Percentiles rank a stretch among this genome's conserved stretches.
phyloP scores from a whole-genome alignment of 23 tunicate genomes.

The Halocynthia roretzi region DNA sequence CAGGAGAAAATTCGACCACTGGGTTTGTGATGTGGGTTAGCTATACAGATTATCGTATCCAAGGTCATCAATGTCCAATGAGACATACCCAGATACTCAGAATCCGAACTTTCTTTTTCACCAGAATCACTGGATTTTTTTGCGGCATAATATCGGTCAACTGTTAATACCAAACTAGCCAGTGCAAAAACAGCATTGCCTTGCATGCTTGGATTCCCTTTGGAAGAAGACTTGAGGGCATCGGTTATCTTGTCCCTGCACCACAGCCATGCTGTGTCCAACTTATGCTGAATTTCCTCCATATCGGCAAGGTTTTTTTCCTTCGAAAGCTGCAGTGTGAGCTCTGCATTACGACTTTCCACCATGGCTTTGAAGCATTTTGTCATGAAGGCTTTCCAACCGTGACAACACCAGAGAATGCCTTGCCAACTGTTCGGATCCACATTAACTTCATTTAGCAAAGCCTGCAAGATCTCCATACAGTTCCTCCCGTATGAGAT shows the following conservation, averaged over 20 bases:
- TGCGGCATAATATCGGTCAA: background rate
- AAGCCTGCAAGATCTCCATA: conserved; percentile 42
- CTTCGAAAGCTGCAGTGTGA: conserved; percentile 35
- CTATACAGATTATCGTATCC: conserved; percentile 53
- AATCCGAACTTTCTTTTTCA: background rate
- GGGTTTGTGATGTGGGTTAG: conserved; percentile 31
- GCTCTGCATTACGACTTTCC: conserved; percentile 43
- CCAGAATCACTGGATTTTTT: background rate
- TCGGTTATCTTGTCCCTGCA: conserved; percentile 66
- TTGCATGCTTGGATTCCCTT: conserved; percentile 69
- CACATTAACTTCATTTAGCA: conserved; percentile 64
- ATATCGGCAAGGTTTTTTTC: conserved; percentile 34
- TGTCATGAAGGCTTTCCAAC: conserved; percentile 49
- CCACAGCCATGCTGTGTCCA: conserved; percentile 35
- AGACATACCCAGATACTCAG: conserved; percentile 39
- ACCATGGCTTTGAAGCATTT: conserved; percentile 30
- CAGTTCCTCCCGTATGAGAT: conserved; percentile 40
- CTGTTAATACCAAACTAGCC: conserved; percentile 36
- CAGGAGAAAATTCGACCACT: conserved; percentile 61
- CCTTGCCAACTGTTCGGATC: conserved; percentile 66
- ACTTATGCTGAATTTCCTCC: conserved; percentile 35
- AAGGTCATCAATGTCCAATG: conserved; percentile 61
- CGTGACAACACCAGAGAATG: conserved; percentile 28
- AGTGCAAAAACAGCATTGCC: conserved; percentile 66
- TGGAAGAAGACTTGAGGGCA: conserved; percentile 44